Base-by-base conservation (phyloP, 2,888 invertebrate species). In the Frankliniella fusca region DNA sequence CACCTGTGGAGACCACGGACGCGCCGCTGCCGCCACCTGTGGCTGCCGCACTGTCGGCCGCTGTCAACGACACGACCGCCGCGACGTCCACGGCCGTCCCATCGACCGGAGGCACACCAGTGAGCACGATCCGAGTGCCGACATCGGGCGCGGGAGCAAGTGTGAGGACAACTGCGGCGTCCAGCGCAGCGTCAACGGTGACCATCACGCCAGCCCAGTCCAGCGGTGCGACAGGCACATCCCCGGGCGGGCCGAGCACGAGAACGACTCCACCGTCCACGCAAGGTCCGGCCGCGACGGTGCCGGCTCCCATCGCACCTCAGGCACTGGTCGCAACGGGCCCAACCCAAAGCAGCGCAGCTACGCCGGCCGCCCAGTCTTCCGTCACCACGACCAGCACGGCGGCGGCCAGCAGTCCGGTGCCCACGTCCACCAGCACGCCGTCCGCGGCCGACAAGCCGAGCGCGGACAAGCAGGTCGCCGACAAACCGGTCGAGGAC, bases 21-120 rank as follows among this genome's bases (percentile, higher is more conserved):
- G 70, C 70, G 70, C 70, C 70, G 27, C 23, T 23, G 27, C 70
- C 27, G 70, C 70, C 70, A 76, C 70, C 70, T 76, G 70, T 76
- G 70, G 70, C 70, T 76, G 70, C 70, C 11, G 70, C 70, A 2
- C 27, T 76, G 70, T 76, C 70, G 23, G 70, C 70, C 23, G 27
- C 70, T 27, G 10, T 23, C 70, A 27, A 27, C 70, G 27, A 76
- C 27, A 3, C 70, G 23, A 23, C 11, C 70, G 9, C 70, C 27
- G 12, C 23, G 11, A 27, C 27, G 70, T 70, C 70, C 5, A 70
- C 70, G 70, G 23, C 70, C 5, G 70, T 9, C 70, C 70, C 23
- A 20, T 54, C 54, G 54, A 54, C 20, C 54, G 18, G 20, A 20
- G 5, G 38, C 38, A 38, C 38, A 5, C 2, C 38, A 38, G 38